Conservation (phyloP, 1,140 invertebrate species). For the Drosophila hydei region DNA sequence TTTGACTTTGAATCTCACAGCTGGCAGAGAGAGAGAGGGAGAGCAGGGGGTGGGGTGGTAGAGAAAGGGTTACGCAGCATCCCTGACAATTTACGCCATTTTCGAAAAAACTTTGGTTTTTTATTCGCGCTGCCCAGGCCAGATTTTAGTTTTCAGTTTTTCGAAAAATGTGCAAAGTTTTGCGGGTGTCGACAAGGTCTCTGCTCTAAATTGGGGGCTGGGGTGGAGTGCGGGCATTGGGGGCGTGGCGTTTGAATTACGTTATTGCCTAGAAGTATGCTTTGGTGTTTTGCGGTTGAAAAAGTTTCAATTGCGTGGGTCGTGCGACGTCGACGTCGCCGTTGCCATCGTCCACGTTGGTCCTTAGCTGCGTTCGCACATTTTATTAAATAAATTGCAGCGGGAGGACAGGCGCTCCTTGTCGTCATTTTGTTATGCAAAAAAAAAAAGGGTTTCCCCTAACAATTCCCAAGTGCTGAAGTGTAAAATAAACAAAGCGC, state of each 20-base stretch:
- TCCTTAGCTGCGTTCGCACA: conserved; percentile 32
- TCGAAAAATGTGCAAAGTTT: conserved; percentile 71
- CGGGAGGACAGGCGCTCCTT: conserved; percentile 45
- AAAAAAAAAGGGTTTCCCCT: conserved; percentile 52
- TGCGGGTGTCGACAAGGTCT: conserved; percentile 64
- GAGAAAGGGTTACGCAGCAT: conserved; percentile 48
- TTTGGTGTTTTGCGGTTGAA: conserved; percentile 79
- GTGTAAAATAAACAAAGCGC: conserved; percentile 31
- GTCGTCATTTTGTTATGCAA: conserved; percentile 68
- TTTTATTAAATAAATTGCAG: conserved; percentile 80
- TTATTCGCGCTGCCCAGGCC: conserved; percentile 30
- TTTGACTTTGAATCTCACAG: conserved; percentile 61
- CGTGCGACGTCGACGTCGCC: conserved; percentile 47
- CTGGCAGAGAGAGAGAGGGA: too few species aligned
- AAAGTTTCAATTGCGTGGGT: conserved; percentile 79
- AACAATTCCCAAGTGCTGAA: conserved; percentile 42
- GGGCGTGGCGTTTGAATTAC: conserved; percentile 69
- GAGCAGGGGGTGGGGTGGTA: conserved; percentile 16
- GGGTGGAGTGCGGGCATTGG: conserved; percentile 1
- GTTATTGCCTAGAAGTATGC: conserved; percentile 78
- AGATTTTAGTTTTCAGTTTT: conserved; percentile 57
- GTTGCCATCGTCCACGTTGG: neutral
- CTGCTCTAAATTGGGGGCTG: conserved; percentile 16
- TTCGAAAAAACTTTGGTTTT: conserved; percentile 56
- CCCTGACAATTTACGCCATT: conserved; percentile 73